Conservation (phyloP, 2,888 invertebrate genomes). For the Amblyjoppa fuscipennis region DNA sequence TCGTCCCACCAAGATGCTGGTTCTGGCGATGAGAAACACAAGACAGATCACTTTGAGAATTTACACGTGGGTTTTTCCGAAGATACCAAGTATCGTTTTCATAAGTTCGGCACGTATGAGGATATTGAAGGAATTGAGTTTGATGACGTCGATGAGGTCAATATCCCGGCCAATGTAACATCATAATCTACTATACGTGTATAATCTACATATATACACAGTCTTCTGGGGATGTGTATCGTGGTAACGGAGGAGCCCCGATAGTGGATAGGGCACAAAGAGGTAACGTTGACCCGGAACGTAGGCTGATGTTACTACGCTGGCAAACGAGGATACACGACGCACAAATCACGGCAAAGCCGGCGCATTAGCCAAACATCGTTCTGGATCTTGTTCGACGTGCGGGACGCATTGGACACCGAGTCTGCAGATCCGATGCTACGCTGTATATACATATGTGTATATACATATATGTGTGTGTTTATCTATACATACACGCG, state of each 20-base stretch:
- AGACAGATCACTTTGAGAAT: not conserved
- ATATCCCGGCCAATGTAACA: not conserved
- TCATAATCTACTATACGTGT: too few species aligned
- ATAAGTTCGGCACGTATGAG: too few species aligned
- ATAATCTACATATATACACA: not conserved
- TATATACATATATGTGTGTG: constrained; percentile 56
- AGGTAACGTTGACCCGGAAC: constrained; percentile 23
- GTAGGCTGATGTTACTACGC: constrained; percentile 34
- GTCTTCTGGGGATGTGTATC: not conserved
- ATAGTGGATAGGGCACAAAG: constrained; percentile 15
- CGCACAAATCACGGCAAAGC: constrained; percentile 77
- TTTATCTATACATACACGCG: constrained; percentile 74
- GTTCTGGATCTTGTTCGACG: constrained; percentile 73
- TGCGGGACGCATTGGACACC: constrained; percentile 61
- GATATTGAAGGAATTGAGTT: not conserved
- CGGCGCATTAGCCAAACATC: constrained; percentile 68
- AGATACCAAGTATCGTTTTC: too few species aligned
- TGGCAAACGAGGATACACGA: constrained; percentile 73
- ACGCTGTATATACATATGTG: constrained; percentile 74
- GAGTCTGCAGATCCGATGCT: constrained; percentile 51
- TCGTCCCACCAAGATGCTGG: too few species aligned
- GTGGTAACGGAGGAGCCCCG: not conserved
- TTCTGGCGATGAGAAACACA: too few species aligned
- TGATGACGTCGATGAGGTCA: not conserved
- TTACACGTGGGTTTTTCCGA: not conserved